These are phyloP conservation scores for Ichneumoninae sp. DNA, from an alignment of 2,888 invertebrate genomes.

Conservation along the genomic window DNA sequence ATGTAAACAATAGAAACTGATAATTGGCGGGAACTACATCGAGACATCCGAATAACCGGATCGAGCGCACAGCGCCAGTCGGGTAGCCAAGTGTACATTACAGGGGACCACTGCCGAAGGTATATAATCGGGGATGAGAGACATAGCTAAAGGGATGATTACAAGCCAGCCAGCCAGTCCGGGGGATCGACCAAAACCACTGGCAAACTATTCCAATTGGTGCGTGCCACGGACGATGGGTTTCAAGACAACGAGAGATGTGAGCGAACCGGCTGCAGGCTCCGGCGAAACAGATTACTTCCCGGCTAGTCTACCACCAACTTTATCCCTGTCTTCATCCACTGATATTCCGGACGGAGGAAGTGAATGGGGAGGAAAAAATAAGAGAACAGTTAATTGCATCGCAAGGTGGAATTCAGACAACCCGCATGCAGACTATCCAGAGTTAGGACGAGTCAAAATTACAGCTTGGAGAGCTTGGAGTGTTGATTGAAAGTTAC, in stretches of 20 bases:
- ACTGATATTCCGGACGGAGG: constrained; percentile 9
- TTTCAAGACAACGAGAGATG: constrained; percentile 29
- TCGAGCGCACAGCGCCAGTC: constrained; percentile 47
- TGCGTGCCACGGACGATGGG: constrained; percentile 43
- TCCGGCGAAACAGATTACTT: constrained; percentile 56
- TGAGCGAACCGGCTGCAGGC: neutral
- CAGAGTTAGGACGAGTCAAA: neutral
- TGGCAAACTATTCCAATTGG: constrained; percentile 66
- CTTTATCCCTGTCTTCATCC: constrained; percentile 22
- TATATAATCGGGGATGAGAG: constrained; percentile 33
- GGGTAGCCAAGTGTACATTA: constrained; percentile 55
- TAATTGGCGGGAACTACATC: constrained; percentile 32
- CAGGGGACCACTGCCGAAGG: constrained; percentile 38
- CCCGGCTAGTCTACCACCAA: constrained; percentile 26
- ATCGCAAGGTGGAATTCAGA: neutral
- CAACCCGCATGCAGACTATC: neutral
- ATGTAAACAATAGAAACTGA: constrained; percentile 2
- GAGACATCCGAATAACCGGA: constrained; percentile 53
- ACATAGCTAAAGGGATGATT: constrained; percentile 50
- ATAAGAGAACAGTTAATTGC: neutral
- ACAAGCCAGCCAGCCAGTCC: constrained; percentile 43
- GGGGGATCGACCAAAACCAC: constrained; percentile 59
- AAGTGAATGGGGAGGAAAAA: neutral
- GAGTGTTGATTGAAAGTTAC: neutral
- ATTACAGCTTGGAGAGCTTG: neutral